phyloP scores from a whole-genome alignment of 92 coral and sea anemone species.

The Porites cylindrica region DNA sequence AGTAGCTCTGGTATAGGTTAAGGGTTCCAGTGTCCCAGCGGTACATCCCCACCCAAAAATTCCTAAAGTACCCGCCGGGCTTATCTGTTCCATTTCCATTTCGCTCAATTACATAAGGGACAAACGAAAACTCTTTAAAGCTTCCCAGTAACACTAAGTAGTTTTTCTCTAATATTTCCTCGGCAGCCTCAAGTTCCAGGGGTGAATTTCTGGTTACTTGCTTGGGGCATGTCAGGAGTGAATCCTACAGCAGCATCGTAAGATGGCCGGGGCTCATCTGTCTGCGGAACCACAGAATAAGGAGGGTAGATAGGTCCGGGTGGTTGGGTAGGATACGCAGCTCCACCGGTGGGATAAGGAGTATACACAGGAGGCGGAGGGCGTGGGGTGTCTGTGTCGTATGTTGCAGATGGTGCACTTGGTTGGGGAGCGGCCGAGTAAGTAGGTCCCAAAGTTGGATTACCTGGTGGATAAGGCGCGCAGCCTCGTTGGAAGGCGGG shows the following conservation, averaged over 20 bases:
- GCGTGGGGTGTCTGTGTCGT: not conserved
- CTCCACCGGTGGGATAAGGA: not conserved
- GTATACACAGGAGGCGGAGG: not conserved
- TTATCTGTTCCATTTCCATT: too few species aligned
- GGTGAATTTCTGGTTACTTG: too few species aligned
- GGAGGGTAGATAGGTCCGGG: not conserved
- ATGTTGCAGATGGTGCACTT: not conserved
- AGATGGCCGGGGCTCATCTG: constrained; percentile 20
- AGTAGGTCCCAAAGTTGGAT: not conserved
- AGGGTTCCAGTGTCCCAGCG: too few species aligned
- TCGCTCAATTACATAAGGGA: too few species aligned
- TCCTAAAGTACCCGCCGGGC: too few species aligned
- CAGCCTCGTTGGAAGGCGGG: not conserved
- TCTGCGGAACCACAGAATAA: not conserved
- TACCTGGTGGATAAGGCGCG: not conserved
- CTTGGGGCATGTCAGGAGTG: too few species aligned
- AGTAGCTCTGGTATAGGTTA: too few species aligned
- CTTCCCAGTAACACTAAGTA: too few species aligned
- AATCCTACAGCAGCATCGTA: not conserved
- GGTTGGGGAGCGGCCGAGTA: not conserved
- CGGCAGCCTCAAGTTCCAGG: too few species aligned
- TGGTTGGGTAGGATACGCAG: not conserved
- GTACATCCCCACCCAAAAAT: too few species aligned
- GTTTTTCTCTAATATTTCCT: too few species aligned
- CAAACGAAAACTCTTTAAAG: too few species aligned